Evolutionary conservation across 2,888 invertebrate genomes (phyloP), one percentile per base, ranked within the genome.

Genomic region (Drepanosiphum platanoidis): DNA sequence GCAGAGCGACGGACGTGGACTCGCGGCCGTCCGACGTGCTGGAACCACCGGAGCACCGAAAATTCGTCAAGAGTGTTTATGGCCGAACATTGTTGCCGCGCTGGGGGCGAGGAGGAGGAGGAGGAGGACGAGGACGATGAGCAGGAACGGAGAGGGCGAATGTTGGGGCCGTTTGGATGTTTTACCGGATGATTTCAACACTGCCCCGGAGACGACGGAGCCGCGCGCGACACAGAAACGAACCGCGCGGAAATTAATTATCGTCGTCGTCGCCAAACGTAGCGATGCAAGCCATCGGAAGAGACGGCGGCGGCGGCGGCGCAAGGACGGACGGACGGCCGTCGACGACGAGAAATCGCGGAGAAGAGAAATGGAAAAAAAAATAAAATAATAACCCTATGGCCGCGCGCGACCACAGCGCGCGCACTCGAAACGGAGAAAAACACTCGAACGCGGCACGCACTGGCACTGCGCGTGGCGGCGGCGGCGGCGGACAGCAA

Each of bases 251-350:
- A 74, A 18, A 58, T 77, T 70, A 84, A 84, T 84, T 84, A 30
- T 75, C 77, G 84, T 84, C 84, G 84, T 84, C 84, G 83, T 80
- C 79, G 46, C 66, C 84, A 58, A 82, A 72, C 18, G 61, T 32
- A 2, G 42, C 61, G 18, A 39, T 71, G 32, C 32, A 42, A 75
- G 84, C 77, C 84, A 84, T 84, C 75, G 84, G 68, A 58, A 32
- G 18, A 36, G 22, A 52, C 39, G 9, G 39, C 39, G 9, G 9
- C 39, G 9, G 39, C 39, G 9, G 22, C 52, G 18, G 9, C 46
- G 34, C 74, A 83, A 74, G 64, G 82, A 74, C 72, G 74, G 32
- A 27, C 81, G 15, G 32, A 34, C 68, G n/a, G n/a, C n/a, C n/a
- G n/a, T n/a, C n/a, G n/a, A n/a, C n/a, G 39, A 46, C 42, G 68